Conservation (phyloP, 37 sponge, comb jelly and placozoan species). For the Chondrosia reniformis region DNA sequence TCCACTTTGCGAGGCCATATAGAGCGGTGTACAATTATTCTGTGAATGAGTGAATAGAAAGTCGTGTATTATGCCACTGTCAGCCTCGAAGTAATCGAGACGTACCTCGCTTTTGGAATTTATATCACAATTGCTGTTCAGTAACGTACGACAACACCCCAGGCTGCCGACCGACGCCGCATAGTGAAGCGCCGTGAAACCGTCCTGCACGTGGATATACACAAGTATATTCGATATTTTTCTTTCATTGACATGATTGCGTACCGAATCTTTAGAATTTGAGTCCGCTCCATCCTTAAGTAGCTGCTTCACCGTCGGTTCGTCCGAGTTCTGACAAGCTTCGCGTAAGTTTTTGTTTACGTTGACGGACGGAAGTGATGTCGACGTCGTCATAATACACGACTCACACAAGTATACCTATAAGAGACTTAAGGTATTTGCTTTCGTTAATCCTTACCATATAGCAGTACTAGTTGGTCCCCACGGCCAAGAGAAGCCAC, state of each 20-base stretch:
- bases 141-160: neutral
- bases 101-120: constrained; percentile 22
- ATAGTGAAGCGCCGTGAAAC: constrained; percentile 35
- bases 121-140: constrained; percentile 5
- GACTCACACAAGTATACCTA: too few relatives aligned
- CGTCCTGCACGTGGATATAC: constrained; percentile 14
- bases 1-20: constrained; percentile 33
- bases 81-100: neutral
- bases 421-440: too few relatives aligned
- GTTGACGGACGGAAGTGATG: too few relatives aligned
- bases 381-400: too few relatives aligned
- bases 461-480: too few relatives aligned
- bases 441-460: too few relatives aligned
- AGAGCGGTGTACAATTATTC: constrained; percentile 35
- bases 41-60: neutral
- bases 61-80: neutral
- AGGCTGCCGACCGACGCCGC: constrained; percentile 21
- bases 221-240: too few relatives aligned
- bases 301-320: constrained; percentile 12
- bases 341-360: constrained; percentile 11
- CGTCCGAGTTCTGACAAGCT: constrained; percentile 17
- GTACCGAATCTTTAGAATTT: constrained; percentile 5
- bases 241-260: too few relatives aligned
- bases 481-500: too few relatives aligned
- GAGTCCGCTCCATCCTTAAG: constrained; percentile 16